Evolutionary conservation across 2,888 invertebrate genomes (phyloP), one percentile per base, ranked within the genome.

Genomic region (Agriopis aurantiaria): DNA sequence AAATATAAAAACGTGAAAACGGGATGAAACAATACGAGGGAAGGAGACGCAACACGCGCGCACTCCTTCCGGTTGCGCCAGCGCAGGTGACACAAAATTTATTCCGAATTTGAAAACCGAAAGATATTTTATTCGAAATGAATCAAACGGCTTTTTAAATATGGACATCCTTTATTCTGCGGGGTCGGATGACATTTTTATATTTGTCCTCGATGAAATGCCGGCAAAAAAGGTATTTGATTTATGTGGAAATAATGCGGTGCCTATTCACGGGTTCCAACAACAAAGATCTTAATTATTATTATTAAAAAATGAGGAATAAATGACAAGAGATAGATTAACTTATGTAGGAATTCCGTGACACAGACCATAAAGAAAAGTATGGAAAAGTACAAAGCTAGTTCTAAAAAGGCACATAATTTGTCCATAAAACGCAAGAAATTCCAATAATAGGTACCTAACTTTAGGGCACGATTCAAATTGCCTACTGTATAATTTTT

Each of bases 41-140:
- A 75, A 33, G 41, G 74, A 82, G 84, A 85, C 60, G 67, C 75
- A 49, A 65, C 46, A 75, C 69, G 75, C 73, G 73, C 78, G 82
- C 83, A 85, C 86, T 92, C 91, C 92, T 94, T 94, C 93, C 93
- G 93, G 93, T 88, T 85, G 90, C 90, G 85, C 85, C 76, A 84
- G 86, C 89, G 93, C 93, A 94, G 93, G 93, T 94, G 93, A 94
- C 93, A 93, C 88, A 79, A 91, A 94, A 94, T 93, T 93, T 93
- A 94, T 94, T 93, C 93, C 86, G 91, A 93, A 93, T 93, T 93
- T 93, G 91, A 94, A 93, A 93, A 92, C 88, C 93, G 91, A 92
- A 89, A 89, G 87, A 92, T 92, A 93, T 92, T 91, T 93, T 89
- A 93, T 80, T 76, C 87, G 91, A 88, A 88, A 90, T 88, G 90